Conservation (phyloP, 2,113 vertebrate species). For the Archocentrus centrarchus region DNA sequence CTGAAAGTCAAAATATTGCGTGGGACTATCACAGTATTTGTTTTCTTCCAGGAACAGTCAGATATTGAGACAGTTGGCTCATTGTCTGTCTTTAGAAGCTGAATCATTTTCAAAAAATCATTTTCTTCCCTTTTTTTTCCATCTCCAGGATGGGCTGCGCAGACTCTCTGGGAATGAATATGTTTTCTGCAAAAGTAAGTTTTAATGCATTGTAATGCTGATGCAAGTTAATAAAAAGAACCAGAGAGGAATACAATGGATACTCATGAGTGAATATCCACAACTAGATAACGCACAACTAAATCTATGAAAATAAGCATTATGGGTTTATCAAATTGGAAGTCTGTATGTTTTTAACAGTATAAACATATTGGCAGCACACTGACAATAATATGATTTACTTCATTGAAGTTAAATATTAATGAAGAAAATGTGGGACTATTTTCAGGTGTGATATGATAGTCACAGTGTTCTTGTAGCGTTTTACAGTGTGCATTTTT, state of each 20-base stretch:
- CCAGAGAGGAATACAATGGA: neutral
- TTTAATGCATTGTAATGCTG: neutral
- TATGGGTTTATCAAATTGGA: too few relatives aligned
- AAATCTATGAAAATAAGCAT: too few relatives aligned
- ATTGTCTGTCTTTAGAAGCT: neutral
- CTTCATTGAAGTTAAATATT: neutral
- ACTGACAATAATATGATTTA: neutral
- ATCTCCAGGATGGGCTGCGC: slow-evolving; percentile 88
- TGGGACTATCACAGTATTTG: neutral
- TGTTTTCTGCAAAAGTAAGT: slow-evolving; percentile 94
- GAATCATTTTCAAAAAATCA: neutral
- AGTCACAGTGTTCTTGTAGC: neutral
- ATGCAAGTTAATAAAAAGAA: neutral
- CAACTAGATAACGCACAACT: too few relatives aligned
- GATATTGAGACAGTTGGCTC: neutral
- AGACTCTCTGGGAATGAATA: slow-evolving; percentile 92
- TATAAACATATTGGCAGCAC: neutral
- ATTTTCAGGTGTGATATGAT: neutral
- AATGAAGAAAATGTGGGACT: neutral
- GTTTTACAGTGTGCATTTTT: neutral
- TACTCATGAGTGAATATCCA: neutral
- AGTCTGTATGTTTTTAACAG: neutral
- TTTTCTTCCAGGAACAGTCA: neutral
- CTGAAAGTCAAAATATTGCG: neutral
- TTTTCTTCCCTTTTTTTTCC: slow-evolving; percentile 32